These are phyloP conservation scores for Choloepus hoffmanni DNA, from an alignment of 2,113 vertebrate genomes.

Conservation along the genomic window DNA sequence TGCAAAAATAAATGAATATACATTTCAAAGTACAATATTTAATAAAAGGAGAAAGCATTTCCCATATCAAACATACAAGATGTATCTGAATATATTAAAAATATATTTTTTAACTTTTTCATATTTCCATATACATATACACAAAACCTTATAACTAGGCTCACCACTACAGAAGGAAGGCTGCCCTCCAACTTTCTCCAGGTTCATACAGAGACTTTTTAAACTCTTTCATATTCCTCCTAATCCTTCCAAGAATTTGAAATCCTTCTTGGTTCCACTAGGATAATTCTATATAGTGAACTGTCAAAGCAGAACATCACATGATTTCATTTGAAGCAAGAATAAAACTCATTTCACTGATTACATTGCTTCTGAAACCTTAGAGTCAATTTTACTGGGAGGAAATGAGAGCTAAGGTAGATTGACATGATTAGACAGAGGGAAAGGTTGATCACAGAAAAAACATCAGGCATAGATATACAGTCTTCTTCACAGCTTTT, in stretches of 20 bases:
- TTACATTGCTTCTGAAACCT: constrained; percentile 89
- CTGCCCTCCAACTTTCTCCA: not conserved
- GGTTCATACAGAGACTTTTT: constrained; percentile 47
- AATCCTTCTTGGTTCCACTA: constrained; percentile 71
- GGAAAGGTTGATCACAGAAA: constrained; percentile 89
- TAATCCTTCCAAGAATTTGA: constrained; percentile 71
- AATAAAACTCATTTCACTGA: constrained; percentile 88
- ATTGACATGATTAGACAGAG: constrained; percentile 83
- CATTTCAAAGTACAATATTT: not conserved
- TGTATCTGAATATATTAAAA: not conserved
- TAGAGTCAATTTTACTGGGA: constrained; percentile 88
- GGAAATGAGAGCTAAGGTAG: constrained; percentile 83
- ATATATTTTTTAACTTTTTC: not conserved
- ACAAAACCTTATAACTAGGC: not conserved
- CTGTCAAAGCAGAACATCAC: not conserved
- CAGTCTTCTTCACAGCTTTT: constrained; percentile 93
- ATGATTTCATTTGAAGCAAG: not conserved
- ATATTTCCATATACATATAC: too few species aligned
- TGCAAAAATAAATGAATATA: not conserved
- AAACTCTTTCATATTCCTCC: constrained; percentile 54
- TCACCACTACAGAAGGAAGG: not conserved
- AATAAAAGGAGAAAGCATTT: not conserved
- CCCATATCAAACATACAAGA: not conserved
- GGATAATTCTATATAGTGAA: constrained; percentile 59
- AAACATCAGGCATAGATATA: constrained; percentile 91